Percentiles rank a stretch among this genome's conserved stretches.
These are phyloP conservation scores for Anas platyrhynchos DNA, from an alignment of 2,113 vertebrate species.

Conservation along the genomic window DNA sequence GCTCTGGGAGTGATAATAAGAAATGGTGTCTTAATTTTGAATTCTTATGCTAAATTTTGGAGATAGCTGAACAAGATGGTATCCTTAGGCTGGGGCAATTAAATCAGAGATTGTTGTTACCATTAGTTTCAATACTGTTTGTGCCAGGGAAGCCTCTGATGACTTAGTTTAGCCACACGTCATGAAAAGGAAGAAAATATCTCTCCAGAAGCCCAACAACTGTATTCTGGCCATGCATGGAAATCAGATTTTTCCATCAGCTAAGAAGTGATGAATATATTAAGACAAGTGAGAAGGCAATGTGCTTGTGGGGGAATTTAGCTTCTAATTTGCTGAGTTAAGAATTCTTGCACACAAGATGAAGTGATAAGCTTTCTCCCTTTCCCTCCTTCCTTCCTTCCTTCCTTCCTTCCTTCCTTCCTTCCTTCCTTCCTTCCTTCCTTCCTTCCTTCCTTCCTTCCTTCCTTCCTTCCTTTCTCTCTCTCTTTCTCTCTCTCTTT, in stretches of 20 bases:
- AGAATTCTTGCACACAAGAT: neutral
- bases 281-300: neutral
- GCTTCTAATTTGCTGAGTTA: neutral
- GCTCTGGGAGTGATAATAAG: neutral
- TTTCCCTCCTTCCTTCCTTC: too few species aligned
- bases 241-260: neutral
- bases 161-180: neutral
- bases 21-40: neutral
- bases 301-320: neutral
- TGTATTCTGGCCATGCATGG: neutral
- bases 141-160: neutral
- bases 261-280: rapidly evolving
- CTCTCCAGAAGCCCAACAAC: neutral
- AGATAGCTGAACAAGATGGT: neutral
- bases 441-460: too few species aligned
- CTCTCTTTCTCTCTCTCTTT: too few species aligned
- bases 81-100: neutral
- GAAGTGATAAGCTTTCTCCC: neutral
- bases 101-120: neutral
- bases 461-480: too few species aligned
- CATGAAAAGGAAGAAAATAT: neutral
- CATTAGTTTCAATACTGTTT: neutral
- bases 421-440: too few species aligned
- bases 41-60: neutral
- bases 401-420: too few species aligned